Base-by-base conservation (phyloP, 2,113 vertebrate genomes). In the Nibea coibor region DNA sequence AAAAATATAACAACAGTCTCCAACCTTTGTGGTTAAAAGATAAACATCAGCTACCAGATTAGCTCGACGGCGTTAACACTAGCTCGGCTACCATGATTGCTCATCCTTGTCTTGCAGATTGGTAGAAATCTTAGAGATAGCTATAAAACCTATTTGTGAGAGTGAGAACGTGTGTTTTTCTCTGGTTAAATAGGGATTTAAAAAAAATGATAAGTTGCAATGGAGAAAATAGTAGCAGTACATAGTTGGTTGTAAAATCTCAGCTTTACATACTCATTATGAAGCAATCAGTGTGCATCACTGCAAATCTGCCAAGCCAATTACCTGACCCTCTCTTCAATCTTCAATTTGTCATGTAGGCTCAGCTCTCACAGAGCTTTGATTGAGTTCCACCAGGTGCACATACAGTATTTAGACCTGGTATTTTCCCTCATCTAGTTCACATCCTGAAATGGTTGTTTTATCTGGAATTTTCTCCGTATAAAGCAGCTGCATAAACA, bases 401-500 rank as follows among this genome's bases (percentile, higher is more conserved):
- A 80, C 72, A 16, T 78, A 78, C 83, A 72, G 77, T 88, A 67
- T 87, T 82, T 80, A 84, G 78, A 83, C 56, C 10, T 65, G 71
- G 57, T 66, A 73, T 87, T 81, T 87, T 84, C 76, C 66, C 73
- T 81, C 76, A 82, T 85, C 75, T 88, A 82, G 82, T 83, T 89
- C 71, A 75, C 83, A 82, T 88, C 82, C 73, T 78, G 65, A 75
- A 80, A 91, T 48, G 51, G 71, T 78, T 81, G 72, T 82, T 91
- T 89, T 76, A 91, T 92, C 86, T 89, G 81, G 87, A 88, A 84
- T 87, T 86, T 78, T 75, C 62, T 76, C 51, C 0, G 57, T 78
- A 88, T 88, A 82, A 88, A 87, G 85, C 93, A 94, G 93, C 92
- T 94, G 93, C 86, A 50, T 58, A 92, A 94, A 94, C 91, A 94